phyloP scores from a whole-genome alignment of 2,113 vertebrate genomes.

The Podocnemis expansa region DNA sequence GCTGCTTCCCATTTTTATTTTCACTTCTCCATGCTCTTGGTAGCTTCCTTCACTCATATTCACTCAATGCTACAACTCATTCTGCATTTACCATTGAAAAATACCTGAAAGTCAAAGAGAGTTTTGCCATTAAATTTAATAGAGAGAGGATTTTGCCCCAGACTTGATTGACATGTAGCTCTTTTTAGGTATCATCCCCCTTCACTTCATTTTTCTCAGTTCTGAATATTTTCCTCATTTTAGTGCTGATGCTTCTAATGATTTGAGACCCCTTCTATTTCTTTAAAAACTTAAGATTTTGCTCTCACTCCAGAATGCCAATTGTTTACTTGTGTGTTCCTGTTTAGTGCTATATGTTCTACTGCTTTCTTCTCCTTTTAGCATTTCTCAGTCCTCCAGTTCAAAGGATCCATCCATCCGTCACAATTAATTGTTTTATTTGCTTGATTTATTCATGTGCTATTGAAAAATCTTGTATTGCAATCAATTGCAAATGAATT shows the following conservation, averaged over 20 bases:
- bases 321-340: not conserved
- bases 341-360: not conserved
- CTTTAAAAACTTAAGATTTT: not conserved
- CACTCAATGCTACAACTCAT: not conserved
- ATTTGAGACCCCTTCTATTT: not conserved
- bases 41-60: not conserved
- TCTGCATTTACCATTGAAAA: not conserved
- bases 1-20: not conserved
- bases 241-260: not conserved
- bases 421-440: too few species aligned
- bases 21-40: not conserved
- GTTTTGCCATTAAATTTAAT: not conserved
- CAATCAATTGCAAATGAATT: not conserved
- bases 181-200: not conserved
- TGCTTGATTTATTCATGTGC: slow-evolving; percentile 14
- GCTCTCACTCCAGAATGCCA: not conserved
- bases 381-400: too few species aligned
- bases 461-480: slow-evolving; percentile 16
- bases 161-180: not conserved
- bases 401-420: too few species aligned
- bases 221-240: not conserved
- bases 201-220: not conserved
- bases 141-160: not conserved
- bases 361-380: not conserved
- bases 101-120: not conserved